These are phyloP conservation scores for Neoniphon sammara DNA, from an alignment of 2,797 vertebrate species.

Conservation along the genomic window DNA sequence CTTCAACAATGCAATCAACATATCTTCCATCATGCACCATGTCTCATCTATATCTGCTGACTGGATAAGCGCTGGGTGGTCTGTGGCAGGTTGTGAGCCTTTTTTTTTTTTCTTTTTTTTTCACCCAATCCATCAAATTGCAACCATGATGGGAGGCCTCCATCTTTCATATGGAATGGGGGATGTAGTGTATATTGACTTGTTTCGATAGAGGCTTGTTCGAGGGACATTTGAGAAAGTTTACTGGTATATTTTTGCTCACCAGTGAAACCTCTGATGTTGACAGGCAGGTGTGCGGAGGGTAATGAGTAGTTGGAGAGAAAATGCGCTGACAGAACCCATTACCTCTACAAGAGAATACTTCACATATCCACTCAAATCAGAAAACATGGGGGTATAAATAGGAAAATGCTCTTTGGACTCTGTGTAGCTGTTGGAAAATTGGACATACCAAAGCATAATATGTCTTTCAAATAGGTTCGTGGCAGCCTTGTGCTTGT, in stretches of 20 bases:
- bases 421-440: slow-evolving; percentile 58
- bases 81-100: slow-evolving; percentile 15
- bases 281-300: slow-evolving; percentile 67
- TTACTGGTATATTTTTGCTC: slow-evolving; percentile 68
- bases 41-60: slow-evolving; percentile 56
- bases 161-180: slow-evolving; percentile 40
- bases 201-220: slow-evolving; percentile 66
- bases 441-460: slow-evolving; percentile 62
- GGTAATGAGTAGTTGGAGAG: slow-evolving; percentile 71
- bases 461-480: slow-evolving; percentile 66
- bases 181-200: slow-evolving; percentile 64
- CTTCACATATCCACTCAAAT: slow-evolving; percentile 71
- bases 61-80: slow-evolving; percentile 44
- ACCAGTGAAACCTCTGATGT: slow-evolving; percentile 57
- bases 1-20: slow-evolving; percentile 52
- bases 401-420: slow-evolving; percentile 70
- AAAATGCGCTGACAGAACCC: slow-evolving; percentile 65
- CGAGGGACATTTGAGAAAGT: slow-evolving; percentile 67
- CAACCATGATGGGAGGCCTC: slow-evolving; percentile 30
- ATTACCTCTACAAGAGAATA: slow-evolving; percentile 72
- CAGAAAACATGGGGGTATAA: slow-evolving; percentile 69
- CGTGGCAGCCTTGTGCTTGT: slow-evolving; percentile 55
- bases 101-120: no score
- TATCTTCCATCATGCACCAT: slow-evolving; percentile 40
- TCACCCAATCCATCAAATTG: slow-evolving; percentile 54